Base-by-base conservation (phyloP, 2,797 vertebrate genomes). In the Hoplostethus atlanticus region DNA sequence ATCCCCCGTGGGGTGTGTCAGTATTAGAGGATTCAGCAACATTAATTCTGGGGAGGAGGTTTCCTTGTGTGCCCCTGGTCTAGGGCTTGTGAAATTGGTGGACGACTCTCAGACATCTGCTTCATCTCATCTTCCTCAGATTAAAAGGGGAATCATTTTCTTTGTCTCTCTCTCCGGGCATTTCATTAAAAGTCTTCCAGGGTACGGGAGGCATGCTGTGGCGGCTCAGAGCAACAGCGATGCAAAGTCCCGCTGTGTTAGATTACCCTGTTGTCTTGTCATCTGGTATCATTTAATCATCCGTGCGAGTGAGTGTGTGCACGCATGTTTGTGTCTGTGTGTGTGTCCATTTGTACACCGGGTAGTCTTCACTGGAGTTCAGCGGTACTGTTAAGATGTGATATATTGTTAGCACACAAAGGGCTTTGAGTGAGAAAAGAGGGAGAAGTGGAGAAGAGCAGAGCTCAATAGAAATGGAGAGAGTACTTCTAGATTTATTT, bases 91-190 rank as follows among this genome's bases (percentile, higher is more conserved):
- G 68, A 73, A 67, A 76, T 65, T 68, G 25, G 69, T 68, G 62
- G 80, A 84, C 87, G 83, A 90, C 84, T 90, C 78, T 64, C 68
- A 72, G 75, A 81, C 90, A 93, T 92, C 91, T 92, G 90, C 67
- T 90, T 84, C 71, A 73, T 89, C 80, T 84, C 79, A 79, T 80
- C 54, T 42, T 79, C 67, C 64, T 65, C 74, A 80, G 87, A 90
- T 92, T 93, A 88, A 90, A 90, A 76, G 48, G 59, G 73, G 78
- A 86, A 85, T 79, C n/a, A 42, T 76, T 58, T 71, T 52, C 64
- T 83, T 74, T 83, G 73, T 60, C 64, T 34, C 44, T 83, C 69
- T 80, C 62, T 79, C 54, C 67, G 63, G 63, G 65, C 67, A 58
- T 85, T 89, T 91, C 84, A 91, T 92, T 84, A 83, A 85, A 89